Conservation (phyloP, 2,113 vertebrate genomes). For the Heterochromis multidens region DNA sequence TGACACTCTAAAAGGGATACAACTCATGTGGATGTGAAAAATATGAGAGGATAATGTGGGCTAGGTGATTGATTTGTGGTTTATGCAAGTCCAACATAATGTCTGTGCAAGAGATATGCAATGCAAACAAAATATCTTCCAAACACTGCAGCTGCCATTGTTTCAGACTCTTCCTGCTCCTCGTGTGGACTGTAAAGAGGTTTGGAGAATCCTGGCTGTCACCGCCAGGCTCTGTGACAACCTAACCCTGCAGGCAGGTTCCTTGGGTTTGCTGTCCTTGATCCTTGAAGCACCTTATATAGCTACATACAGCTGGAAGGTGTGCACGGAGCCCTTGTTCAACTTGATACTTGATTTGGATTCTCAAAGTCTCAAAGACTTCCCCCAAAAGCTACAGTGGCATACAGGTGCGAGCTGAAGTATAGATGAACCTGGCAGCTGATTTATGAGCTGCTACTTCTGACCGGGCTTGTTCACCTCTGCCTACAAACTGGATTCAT, state of each 20-base stretch:
- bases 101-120: background rate
- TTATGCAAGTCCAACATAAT: background rate
- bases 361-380: background rate
- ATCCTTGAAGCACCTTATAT: background rate
- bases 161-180: background rate
- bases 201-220: background rate
- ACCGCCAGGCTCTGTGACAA: background rate
- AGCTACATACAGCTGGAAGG: background rate
- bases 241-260: background rate
- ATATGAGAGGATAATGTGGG: background rate
- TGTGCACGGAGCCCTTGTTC: too few species aligned
- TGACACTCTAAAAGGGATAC: background rate
- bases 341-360: background rate
- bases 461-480: background rate
- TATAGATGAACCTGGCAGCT: background rate
- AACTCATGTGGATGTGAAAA: background rate
- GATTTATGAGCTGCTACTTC: background rate
- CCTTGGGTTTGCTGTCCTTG: background rate
- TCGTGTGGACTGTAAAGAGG: background rate
- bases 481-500: background rate
- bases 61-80: background rate
- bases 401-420: background rate
- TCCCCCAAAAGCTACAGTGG: background rate
- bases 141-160: background rate
- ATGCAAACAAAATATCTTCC: background rate